Evolutionary conservation across 2,797 vertebrate genomes (phyloP), one percentile per base, ranked within the genome.

Genomic region (Sylvia borin): DNA sequence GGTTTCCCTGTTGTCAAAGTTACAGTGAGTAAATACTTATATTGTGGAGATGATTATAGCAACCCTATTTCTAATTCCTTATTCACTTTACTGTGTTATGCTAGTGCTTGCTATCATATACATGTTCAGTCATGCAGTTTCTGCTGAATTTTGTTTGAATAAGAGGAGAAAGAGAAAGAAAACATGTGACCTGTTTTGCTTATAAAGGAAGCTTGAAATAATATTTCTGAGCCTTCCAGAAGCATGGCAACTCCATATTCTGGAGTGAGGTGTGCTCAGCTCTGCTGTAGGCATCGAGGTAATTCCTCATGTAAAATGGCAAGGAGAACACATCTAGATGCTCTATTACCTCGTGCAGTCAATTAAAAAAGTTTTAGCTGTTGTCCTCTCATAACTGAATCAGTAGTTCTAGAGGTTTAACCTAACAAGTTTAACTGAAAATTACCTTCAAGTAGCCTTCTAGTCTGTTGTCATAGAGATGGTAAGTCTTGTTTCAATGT

Each of bases 231-330:
- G 47, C 16, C 25, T 77, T 64, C 24, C 19, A 57, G 64, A 79
- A 70, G 12, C 13, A 8, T 6, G 1, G 45, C 18, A 77, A 22
- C 17, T 8, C 0, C 2, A 2, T 66, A 0, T 53, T 62, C 15
- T 51, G 42, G 7, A 47, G 22, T n/a, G 45, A 86, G 61, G 36
- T 48, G 53, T 4, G 2, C 32, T 80, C 12, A 36, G 50, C 29
- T 27, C 38, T 85, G 29, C 34, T 71, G 25, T 4, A 67, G 45
- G 36, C 24, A 40, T 25, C 0, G 0, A 67, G 31, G 29, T 36
- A 53, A 53, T 82, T 60, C 21, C 53, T 29, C 10, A 0, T 36
- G 9, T 18, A 34, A 40, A 77, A 50, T 16, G 7, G 10, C 2
- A 2, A 12, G n/a, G 36, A 78, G 27, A 68, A 42, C 2, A 4